Evolutionary conservation across 1,140 invertebrate species (phyloP).

Genomic region (Drosophila rhopaloa): DNA sequence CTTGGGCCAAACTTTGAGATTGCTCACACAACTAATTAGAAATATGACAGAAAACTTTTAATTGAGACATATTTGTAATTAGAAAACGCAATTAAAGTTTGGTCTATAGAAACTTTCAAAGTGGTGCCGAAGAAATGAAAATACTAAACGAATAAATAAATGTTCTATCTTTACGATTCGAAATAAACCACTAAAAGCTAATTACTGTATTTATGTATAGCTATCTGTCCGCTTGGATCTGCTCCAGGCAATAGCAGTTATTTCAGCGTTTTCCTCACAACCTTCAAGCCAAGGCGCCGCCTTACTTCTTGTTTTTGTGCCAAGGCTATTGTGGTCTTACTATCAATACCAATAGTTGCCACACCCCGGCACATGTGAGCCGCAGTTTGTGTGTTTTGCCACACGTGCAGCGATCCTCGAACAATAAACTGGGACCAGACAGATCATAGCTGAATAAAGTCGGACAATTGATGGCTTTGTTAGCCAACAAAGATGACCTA

Average conservation of each 20-base stretch:
- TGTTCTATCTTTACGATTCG: conserved; percentile 22
- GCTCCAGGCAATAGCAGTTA: conserved; percentile 47
- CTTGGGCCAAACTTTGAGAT: conserved; percentile 11
- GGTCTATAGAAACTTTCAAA: conserved; percentile 30
- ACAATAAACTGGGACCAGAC: conserved; percentile 51
- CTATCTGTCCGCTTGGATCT: conserved; percentile 36
- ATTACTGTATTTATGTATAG: conserved; percentile 62
- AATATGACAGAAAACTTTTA: conserved; percentile 58
- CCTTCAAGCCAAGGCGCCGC: conserved; percentile 55
- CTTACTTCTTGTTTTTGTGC: conserved; percentile 46
- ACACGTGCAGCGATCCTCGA: conserved; percentile 27
- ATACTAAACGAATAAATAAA: conserved; percentile 2
- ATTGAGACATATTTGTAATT: conserved; percentile 65
- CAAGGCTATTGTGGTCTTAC: conserved; percentile 52
- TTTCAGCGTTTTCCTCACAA: conserved; percentile 30
- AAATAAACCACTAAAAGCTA: conserved; percentile 13
- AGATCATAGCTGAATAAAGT: conserved; percentile 22
- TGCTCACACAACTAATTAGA: conserved; percentile 36
- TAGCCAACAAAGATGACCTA: conserved; percentile 58
- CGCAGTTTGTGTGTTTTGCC: conserved; percentile 10
- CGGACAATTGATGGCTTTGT: conserved; percentile 68
- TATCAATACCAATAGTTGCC: conserved; percentile 45
- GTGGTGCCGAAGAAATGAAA: background rate
- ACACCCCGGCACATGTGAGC: conserved; percentile 48
- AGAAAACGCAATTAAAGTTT: conserved; percentile 69